Evolutionary conservation across 1,140 invertebrate genomes (phyloP), one percentile per base, ranked within the genome.

Genomic region (Melitaea cinxia): DNA sequence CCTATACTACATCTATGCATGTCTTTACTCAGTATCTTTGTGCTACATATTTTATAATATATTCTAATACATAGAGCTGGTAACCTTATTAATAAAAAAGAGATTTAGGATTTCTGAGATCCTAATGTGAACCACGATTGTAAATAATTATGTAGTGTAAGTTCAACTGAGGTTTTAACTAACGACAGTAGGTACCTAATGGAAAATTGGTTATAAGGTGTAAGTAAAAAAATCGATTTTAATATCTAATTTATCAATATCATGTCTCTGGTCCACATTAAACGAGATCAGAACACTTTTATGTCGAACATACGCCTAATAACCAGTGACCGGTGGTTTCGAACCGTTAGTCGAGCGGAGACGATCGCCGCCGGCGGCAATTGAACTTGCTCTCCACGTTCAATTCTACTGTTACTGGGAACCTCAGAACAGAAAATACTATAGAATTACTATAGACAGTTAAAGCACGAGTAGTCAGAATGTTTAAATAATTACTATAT

Each of bases 281-380:
- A 64, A 64, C 53, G 35, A 55, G 53, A 64, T 26, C 61, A 55
- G 24, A 54, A 33, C 53, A 26, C 30, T 47, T 55, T 45, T 58
- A 59, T 26, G 49, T 23, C 57, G 64, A 64, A 61, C 65, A 35
- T 52, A 49, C 37, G 37, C 15, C 33, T 37, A 55, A 55, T 45
- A 57, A 26, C 7, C 35, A 15, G 39, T 26, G 54, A 57, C 37
- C 54, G 54, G 54, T 57, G 54, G 23, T 57, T 28, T 50, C 50
- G 68, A 42, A 82, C 82, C 82, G 82, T 85, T 85, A 85, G 72
- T 53, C 49, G 71, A 74, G 72, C 68, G 70, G 70, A 58, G 64
- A 56, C 65, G 52, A 39, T 57, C 39, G 56, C 59, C 63, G 71
- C 66, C 62, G 70, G 21, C 62, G 70, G 71, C 69, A 68, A 68